Conservation (phyloP, 2,113 vertebrate species). For the Paramisgurnus dabryanus region DNA sequence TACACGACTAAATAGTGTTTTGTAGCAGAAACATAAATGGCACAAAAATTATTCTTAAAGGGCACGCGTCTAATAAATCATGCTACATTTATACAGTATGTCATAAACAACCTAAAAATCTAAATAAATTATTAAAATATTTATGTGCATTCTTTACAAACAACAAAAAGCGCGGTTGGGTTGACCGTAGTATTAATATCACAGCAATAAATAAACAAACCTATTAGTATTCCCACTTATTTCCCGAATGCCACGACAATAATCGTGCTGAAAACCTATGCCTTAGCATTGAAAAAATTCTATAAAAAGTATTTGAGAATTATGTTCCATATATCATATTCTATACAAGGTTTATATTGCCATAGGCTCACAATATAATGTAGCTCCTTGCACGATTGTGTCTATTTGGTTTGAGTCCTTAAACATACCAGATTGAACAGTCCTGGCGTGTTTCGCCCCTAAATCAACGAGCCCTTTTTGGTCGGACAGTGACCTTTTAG, state of each 20-base stretch:
- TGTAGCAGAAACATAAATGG: too few species aligned
- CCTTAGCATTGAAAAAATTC: neutral
- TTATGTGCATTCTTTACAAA: neutral
- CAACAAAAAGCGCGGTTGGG: too few species aligned
- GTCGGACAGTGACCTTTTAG: conserved; percentile 38
- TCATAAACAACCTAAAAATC: neutral
- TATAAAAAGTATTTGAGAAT: neutral
- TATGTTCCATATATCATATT: neutral
- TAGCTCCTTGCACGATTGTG: neutral
- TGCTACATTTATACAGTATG: neutral
- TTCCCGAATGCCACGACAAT: neutral
- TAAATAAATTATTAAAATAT: neutral
- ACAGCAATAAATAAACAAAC: neutral
- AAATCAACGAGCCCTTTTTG: conserved; percentile 37
- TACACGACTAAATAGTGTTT: too few species aligned
- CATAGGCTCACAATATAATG: neutral
- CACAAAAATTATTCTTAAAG: too few species aligned
- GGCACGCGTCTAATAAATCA: neutral
- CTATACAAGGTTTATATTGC: neutral
- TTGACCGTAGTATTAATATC: neutral
- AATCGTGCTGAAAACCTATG: neutral
- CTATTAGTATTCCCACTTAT: neutral
- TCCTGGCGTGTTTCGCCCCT: conserved; percentile 54
- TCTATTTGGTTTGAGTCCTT: neutral
- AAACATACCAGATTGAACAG: conserved; percentile 50